Conservation (phyloP, 2,888 invertebrate species). For the Amiota minor region DNA sequence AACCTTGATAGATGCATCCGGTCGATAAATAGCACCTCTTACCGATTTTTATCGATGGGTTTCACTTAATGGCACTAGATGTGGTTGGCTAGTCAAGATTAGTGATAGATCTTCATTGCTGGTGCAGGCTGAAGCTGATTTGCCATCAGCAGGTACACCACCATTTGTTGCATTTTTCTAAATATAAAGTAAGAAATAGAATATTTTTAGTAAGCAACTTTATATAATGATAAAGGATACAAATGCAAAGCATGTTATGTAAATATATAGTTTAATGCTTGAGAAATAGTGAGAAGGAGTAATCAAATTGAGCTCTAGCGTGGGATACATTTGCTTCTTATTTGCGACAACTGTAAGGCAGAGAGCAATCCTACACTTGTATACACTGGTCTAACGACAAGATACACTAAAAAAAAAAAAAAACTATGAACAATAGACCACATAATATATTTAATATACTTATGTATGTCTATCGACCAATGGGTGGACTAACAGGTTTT, state of each 20-base stretch:
- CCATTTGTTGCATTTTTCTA: constrained; percentile 67
- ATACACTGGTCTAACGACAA: constrained; percentile 10
- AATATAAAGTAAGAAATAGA: background rate
- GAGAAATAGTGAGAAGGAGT: too few relatives aligned
- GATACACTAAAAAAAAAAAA: background rate
- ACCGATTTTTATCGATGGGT: constrained; percentile 74
- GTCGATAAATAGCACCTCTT: constrained; percentile 87
- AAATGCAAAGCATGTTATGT: too few relatives aligned
- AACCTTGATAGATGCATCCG: constrained; percentile 88
- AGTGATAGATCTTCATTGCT: constrained; percentile 72
- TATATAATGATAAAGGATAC: too few relatives aligned
- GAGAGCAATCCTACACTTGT: constrained; percentile 37
- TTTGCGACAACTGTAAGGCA: constrained; percentile 37
- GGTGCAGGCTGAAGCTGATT: constrained; percentile 46
- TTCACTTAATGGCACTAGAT: constrained; percentile 62
- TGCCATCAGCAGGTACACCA: constrained; percentile 48
- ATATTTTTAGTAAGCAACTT: too few relatives aligned
- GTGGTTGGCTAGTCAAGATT: constrained; percentile 82
- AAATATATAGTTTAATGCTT: too few relatives aligned
- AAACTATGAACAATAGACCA: too few relatives aligned
- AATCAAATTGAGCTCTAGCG: too few relatives aligned
- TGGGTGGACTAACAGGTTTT: too few relatives aligned
- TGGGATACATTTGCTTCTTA: background rate
- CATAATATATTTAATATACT: too few relatives aligned
- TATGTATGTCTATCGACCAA: too few relatives aligned